These are phyloP conservation scores for Agonopterix heracliana DNA, from an alignment of 2,888 invertebrate genomes.

Conservation along the genomic window DNA sequence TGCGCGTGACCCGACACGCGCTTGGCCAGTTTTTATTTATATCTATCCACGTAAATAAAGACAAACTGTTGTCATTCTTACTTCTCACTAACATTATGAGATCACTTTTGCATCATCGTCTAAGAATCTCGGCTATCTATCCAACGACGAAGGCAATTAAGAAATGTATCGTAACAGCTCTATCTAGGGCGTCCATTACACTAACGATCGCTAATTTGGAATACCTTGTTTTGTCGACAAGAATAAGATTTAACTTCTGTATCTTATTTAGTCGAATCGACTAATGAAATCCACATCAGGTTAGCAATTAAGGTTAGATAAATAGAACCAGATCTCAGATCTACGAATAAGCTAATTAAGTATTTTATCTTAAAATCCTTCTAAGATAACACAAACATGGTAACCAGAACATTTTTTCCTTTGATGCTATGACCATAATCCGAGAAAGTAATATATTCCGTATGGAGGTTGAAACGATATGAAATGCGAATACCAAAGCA, in stretches of 20 bases:
- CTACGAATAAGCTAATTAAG: too few relatives aligned
- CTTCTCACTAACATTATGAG: slow-evolving; percentile 30
- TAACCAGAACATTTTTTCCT: background rate
- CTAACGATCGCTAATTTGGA: slow-evolving; percentile 60
- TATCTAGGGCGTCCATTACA: slow-evolving; percentile 61
- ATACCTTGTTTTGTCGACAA: slow-evolving; percentile 17
- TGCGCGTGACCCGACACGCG: too few relatives aligned
- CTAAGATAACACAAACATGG: too few relatives aligned
- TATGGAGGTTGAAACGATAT: slow-evolving; percentile 22
- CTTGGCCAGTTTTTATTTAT: too few relatives aligned
- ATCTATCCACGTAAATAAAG: too few relatives aligned
- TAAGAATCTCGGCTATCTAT: slow-evolving; percentile 57
- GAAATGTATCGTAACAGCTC: slow-evolving; percentile 64
- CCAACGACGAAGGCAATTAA: slow-evolving; percentile 58
- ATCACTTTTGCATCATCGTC: slow-evolving; percentile 64
- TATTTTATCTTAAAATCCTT: background rate
- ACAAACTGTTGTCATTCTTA: too few relatives aligned
- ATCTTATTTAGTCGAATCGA: background rate
- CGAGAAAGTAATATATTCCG: slow-evolving; percentile 17
- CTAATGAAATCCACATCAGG: background rate
- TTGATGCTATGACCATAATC: background rate
- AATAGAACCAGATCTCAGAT: too few relatives aligned
- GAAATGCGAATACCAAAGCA: slow-evolving; percentile 26
- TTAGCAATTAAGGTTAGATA: too few relatives aligned
- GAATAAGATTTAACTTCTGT: background rate